Evolutionary conservation across 2,797 vertebrate species (phyloP), one percentile per base, ranked within the genome.

Genomic region (Enteromius treurensis): DNA sequence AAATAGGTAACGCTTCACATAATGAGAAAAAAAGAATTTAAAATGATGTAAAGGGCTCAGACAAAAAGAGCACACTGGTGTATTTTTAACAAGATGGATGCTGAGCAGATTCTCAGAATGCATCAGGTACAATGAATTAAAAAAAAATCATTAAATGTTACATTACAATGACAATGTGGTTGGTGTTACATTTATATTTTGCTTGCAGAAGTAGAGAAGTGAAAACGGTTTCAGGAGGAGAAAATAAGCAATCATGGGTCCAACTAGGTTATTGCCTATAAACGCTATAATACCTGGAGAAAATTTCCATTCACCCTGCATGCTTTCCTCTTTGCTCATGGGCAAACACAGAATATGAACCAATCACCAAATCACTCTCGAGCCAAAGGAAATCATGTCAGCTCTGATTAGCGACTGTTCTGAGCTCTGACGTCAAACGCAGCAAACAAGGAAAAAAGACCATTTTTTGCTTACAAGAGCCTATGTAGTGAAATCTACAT

Each of bases 41-140:
- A 82, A 82, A 77, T 81, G 13, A 71, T 69, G 29, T 65, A 68
- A 77, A 77, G 65, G 73, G 49, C 81, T 68, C 23, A 19, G 64
- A 82, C 34, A 77, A 58, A 64, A 62, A 76, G 76, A 64, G 80
- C 42, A 76, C 74, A 34, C 79, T 47, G 60, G 80, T 78, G 75
- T 70, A 77, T 82, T 78, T 81, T 81, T 82, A 78, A 85, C 79
- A 82, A 82, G 84, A 85, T 73, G 75, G 83, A 85, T 85, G 73
- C 64, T 29, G 34, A 34, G 51, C 32, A 73, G 75, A 69, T 77
- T 49, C 67, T 81, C 23, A 15, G 23, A 77, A 69, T 6, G 60
- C 60, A 53, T 67, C 32, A 40, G 34, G 45, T 53, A 14, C 34
- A 8, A 53, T 58, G 62, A 32, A 68, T 82, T 1, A 32, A 32